phyloP scores from a whole-genome alignment of 2,888 invertebrate species.

The Protula sp. region DNA sequence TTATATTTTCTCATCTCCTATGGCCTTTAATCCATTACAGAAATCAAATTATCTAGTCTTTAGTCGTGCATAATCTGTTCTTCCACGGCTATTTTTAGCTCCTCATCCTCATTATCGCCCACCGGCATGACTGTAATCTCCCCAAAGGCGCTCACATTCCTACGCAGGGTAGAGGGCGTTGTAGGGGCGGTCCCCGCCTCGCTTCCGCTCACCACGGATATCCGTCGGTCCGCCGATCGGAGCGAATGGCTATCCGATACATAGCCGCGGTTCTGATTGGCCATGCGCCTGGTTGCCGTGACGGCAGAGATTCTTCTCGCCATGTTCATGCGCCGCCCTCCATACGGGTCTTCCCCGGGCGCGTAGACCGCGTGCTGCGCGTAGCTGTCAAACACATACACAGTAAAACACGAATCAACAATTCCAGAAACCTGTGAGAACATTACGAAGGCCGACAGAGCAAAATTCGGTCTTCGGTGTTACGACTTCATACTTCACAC shows the following conservation, averaged over 20 bases:
- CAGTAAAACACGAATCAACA: no score
- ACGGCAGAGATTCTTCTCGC: conserved; percentile 1
- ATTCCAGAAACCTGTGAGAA: no score
- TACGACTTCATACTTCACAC: no score
- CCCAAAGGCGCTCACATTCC: conserved; percentile 23
- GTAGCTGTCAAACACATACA: no score
- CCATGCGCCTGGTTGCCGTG: not conserved
- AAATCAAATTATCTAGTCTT: no score
- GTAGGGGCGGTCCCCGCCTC: not conserved
- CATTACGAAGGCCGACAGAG: no score
- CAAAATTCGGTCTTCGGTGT: no score
- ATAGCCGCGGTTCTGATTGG: not conserved
- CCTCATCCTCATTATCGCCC: conserved; percentile 21
- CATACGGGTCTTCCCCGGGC: not conserved
- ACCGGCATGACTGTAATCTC: conserved; percentile 26
- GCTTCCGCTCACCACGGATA: conserved; percentile 10
- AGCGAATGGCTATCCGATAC: not conserved
- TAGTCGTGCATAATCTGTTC: conserved; percentile 17
- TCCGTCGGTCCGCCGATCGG: conserved; percentile 3
- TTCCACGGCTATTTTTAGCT: conserved; percentile 16
- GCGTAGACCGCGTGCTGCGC: no score
- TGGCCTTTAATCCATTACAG: no score
- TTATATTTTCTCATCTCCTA: no score
- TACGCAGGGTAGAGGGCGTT: conserved; percentile 13
- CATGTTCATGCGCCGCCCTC: not conserved